phyloP scores from a whole-genome alignment of 2,797 vertebrate species.

The Sebastes matsubarae region DNA sequence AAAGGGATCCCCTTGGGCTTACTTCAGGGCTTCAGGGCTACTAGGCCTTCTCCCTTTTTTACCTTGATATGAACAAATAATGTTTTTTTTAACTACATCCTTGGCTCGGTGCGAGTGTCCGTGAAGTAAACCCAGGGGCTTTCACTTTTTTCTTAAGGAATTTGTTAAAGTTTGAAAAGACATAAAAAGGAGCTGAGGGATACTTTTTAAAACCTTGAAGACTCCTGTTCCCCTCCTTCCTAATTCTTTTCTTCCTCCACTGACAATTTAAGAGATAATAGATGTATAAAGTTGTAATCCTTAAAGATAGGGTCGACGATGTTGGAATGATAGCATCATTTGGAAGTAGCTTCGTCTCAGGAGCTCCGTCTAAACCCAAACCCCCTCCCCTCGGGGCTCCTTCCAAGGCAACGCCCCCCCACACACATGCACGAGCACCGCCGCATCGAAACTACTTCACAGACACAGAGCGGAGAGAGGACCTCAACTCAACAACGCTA shows the following conservation, averaged over 20 bases:
- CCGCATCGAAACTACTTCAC: no score
- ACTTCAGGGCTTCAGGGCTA: neutral
- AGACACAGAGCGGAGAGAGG: no score
- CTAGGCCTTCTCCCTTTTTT: neutral
- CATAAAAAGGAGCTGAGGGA: neutral
- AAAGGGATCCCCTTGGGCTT: neutral
- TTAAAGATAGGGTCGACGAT: neutral
- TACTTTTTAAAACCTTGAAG: neutral
- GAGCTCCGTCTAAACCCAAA: no score
- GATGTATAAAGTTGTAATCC: neutral
- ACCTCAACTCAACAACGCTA: no score
- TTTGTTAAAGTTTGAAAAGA: neutral
- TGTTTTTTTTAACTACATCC: neutral
- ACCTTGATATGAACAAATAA: neutral
- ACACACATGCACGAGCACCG: no score
- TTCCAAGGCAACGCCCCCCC: no score
- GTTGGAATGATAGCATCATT: no score
- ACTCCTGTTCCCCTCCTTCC: accelerated
- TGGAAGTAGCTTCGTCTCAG: no score
- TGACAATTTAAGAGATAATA: neutral
- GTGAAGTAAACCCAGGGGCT: neutral
- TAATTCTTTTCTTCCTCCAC: neutral
- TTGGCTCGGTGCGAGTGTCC: neutral
- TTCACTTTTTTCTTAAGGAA: neutral
- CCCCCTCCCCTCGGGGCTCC: no score